Evolutionary conservation across 2,888 invertebrate species (phyloP).

Genomic region (Drosophila mayaguana): DNA sequence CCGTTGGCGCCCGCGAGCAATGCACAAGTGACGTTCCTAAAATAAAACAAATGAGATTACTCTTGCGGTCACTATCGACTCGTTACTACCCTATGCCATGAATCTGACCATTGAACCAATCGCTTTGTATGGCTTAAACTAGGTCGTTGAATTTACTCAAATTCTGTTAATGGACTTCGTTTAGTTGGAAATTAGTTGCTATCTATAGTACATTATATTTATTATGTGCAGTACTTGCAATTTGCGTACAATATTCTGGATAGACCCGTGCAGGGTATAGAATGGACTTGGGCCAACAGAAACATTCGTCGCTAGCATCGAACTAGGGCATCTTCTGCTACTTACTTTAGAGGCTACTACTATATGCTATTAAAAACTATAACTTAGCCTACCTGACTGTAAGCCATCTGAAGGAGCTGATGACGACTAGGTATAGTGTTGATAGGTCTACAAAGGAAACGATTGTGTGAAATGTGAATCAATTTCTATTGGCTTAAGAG

Average conservation of each 20-base stretch:
- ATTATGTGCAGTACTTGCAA: not conserved
- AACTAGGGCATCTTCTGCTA: not conserved
- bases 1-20: conserved; percentile 73
- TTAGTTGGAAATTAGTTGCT: not conserved
- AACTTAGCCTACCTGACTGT: not conserved
- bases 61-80: conserved; percentile 4
- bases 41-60: conserved; percentile 52
- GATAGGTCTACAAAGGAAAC: not conserved
- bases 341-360: not conserved
- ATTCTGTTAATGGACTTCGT: not conserved
- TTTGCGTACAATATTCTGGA: not conserved
- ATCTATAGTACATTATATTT: not conserved
- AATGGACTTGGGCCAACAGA: conserved; percentile 18
- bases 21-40: conserved; percentile 69
- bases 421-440: not conserved
- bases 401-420: not conserved
- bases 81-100: conserved; percentile 14
- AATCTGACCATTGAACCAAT: not conserved
- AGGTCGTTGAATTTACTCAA: not conserved
- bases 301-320: conserved; percentile 20
- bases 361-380: not conserved
- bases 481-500: not conserved
- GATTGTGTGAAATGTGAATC: not conserved
- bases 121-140: no score
- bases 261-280: conserved; percentile 16